Evolutionary conservation across 2,888 invertebrate species (phyloP), one percentile per base, ranked within the genome.

Genomic region (Osmoderma eremita): DNA sequence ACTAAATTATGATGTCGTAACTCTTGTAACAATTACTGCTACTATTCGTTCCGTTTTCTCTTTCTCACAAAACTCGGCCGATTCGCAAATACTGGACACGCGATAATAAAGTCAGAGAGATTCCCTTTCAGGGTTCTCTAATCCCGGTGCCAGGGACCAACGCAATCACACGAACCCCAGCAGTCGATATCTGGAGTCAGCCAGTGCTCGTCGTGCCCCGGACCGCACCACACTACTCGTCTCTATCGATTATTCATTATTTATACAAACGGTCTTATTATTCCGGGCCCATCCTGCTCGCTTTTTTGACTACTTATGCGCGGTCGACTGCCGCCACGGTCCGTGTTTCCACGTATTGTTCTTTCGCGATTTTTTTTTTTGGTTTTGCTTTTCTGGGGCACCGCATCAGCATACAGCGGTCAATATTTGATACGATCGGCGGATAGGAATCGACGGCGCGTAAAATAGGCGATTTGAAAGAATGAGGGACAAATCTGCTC

Each of bases 241-340:
- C 79, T 79, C 77, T 79, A 82, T 82, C 80, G 81, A 82, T 82
- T 81, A 81, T 80, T 81, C 81, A 82, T 81, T 81, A 81, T 81
- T 81, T 81, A 81, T 81, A 82, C 81, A 81, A 81, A 82, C 80
- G 81, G 79, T 78, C 80, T 81, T 81, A 81, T 81, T 81, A 81
- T 81, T 80, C 80, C 75, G 76, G 73, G 78, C 76, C 76, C 78
- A 76, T 78, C 78, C 77, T 77, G 78, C 78, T 36, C 77, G 77
- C 77, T 30, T 30, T 78, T 61, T 77, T 77, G 76, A 74, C 77
- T 77, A 77, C 77, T 77, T 71, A 70, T 70, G 71, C 69, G 69
- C 67, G 67, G 66, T 70, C 24, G 48, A 24, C 62, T 24, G n/a
- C 5, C 42, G 42, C 17, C 3, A 3, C 4, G 4, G 13, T 1